Evolutionary conservation across 2,888 invertebrate species (phyloP).

Genomic region (Ornithoptera priamus): DNA sequence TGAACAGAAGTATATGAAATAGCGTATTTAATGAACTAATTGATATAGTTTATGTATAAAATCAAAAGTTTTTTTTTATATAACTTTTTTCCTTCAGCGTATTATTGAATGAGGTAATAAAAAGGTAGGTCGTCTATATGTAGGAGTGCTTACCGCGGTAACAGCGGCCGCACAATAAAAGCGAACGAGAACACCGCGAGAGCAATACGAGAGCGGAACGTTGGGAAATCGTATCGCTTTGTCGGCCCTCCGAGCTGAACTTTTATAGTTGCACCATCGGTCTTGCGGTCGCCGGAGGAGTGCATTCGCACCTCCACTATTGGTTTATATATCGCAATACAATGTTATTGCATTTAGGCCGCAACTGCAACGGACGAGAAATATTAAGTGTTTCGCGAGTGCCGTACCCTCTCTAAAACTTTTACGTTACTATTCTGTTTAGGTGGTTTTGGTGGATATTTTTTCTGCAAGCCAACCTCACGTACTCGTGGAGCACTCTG

Average conservation of each 20-base stretch:
- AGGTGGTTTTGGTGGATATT: no score
- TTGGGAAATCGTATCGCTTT: conserved; percentile 35
- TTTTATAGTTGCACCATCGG: conserved; percentile 30
- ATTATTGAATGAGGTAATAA: conserved; percentile 5
- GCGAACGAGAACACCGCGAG: conserved; percentile 17
- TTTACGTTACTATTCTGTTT: background rate
- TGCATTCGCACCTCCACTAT: conserved; percentile 30
- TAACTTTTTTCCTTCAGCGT: no score
- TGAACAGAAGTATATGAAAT: no score
- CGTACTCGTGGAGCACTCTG: no score
- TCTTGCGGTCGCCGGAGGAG: conserved; percentile 33
- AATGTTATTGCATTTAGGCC: conserved; percentile 28
- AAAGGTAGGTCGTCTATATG: conserved; percentile 10
- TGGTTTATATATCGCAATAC: conserved; percentile 31
- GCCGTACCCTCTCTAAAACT: background rate
- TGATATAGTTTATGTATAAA: no score
- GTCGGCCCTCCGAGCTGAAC: conserved; percentile 34
- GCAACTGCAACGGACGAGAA: conserved; percentile 12
- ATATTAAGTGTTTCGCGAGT: conserved; percentile 8
- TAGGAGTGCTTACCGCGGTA: conserved; percentile 1
- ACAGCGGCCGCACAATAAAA: conserved; percentile 23
- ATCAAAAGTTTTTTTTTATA: no score
- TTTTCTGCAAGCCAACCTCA: no score
- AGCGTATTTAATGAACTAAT: no score
- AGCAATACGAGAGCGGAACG: conserved; percentile 14